Base-by-base conservation (phyloP, 2,113 vertebrate species). In the Sylvilagus bachmani region DNA sequence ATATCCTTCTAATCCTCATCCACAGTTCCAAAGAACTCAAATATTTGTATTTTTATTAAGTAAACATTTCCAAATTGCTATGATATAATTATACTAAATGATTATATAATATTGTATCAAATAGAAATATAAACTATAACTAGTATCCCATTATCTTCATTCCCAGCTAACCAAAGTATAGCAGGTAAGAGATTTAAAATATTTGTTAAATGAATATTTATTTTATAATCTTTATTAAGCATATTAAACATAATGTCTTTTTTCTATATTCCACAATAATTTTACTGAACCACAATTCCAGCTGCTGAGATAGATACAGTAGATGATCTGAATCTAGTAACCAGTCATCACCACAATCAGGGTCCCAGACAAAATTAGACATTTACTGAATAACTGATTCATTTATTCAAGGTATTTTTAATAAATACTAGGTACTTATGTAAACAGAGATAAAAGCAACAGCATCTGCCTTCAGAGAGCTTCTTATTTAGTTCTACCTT, bases 141-240 rank as follows among this genome's bases (percentile, higher is more conserved):
- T 27, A 78, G 36, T 61, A 79, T 17, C 6, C 13, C 36, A 77
- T 58, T 94, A 17, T 85, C 91, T 86, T 31, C 38, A 91, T 64
- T 89, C 33, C 44, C 24, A 89, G 19, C 6, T 88, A 88, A 5
- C 8, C 38, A 62, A 93, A 89, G 71, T 91, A 81, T 31, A 6
- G 4, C 73, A 84, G 44, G 73, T 14, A 88, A 51, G 27, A 84
- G 9, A 17, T 77, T 89, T 78, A 89, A 93, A 86, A 21, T 83
- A 83, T 44, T 73, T 44, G 53, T 70, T 96, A 92, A 93, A 49
- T 61, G 5, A 93, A 70, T 83, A 17, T 93, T 75, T 51, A 85
- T 36, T 75, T 66, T 90, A 66, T 61, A 89, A 84, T 9, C 33
- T 81, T 86, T 22, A 4, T 69, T 27, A 92, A 78, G 27, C 13